These are phyloP conservation scores for human (Homo sapiens) DNA, from an alignment of 2,113 vertebrate genomes.

Conservation along the genomic window GRCh38 chr4:54962501-54963000, in stretches of 20 bases:
- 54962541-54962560: background rate
- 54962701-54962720: background rate
- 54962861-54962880: background rate
- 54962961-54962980: background rate
- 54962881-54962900: background rate
- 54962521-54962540: background rate
- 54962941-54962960: background rate
- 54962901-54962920: background rate
- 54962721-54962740: background rate
- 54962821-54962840: accelerated
- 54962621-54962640: background rate
- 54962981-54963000: background rate
- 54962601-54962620: background rate
- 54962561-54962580: background rate
- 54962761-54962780: background rate
- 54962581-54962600: background rate
- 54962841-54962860: background rate
- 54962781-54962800: too few relatives aligned
- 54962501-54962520: background rate
- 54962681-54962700: background rate
- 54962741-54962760: background rate
- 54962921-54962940: background rate
- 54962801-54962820: background rate
- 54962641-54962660: slow-evolving; percentile 14
- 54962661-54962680: background rate